Conservation (phyloP, 1,140 invertebrate species). For the Euglossa dilemma region DNA sequence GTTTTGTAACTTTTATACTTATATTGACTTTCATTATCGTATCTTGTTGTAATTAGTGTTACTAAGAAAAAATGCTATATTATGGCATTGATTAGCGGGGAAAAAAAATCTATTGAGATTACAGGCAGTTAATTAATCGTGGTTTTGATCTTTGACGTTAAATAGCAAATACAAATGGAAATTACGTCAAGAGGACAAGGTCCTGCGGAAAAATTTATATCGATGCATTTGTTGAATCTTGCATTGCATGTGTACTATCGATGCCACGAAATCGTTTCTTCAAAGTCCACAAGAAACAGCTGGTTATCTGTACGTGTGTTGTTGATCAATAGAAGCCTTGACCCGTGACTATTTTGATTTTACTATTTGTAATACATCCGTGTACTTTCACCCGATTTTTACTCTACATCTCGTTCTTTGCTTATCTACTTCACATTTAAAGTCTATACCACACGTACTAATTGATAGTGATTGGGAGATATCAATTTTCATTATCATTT, state of each 20-base stretch:
- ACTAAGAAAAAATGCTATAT: neutral
- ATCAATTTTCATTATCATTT: neutral
- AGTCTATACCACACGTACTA: neutral
- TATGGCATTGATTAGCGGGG: too few species aligned
- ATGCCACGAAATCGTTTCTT: neutral
- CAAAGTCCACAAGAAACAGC: neutral
- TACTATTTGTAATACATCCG: neutral
- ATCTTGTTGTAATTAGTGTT: neutral
- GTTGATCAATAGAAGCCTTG: constrained; percentile 38
- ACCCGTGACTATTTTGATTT: constrained; percentile 26
- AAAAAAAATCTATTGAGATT: neutral
- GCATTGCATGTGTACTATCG: neutral
- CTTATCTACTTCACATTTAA: too few species aligned
- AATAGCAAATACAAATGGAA: neutral
- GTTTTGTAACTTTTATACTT: too few species aligned
- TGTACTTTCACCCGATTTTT: constrained; percentile 5
- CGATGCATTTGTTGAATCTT: neutral
- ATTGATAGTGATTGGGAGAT: neutral
- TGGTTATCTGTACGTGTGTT: constrained; percentile 19
- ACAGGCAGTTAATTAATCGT: neutral
- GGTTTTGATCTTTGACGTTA: neutral
- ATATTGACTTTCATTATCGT: too few species aligned
- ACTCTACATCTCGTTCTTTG: neutral
- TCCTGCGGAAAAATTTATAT: constrained; percentile 38
- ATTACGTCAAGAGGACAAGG: constrained; percentile 30